Conservation (phyloP, 2,113 vertebrate species). For the Malurus elegans region DNA sequence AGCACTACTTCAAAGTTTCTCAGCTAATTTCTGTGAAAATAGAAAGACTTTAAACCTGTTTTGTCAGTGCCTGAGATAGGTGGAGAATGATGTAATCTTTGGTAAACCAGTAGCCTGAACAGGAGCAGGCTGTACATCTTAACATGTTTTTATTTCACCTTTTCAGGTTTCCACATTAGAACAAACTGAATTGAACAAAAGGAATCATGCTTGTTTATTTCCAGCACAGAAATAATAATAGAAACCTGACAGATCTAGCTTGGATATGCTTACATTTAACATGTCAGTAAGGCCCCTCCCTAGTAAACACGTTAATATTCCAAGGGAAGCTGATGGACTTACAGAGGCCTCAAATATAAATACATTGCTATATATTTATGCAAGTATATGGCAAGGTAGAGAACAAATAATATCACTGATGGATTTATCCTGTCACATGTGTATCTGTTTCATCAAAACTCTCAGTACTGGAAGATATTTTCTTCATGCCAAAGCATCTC, state of each 20-base stretch:
- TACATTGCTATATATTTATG: background rate
- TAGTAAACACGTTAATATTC: background rate
- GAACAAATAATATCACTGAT: background rate
- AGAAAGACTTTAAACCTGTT: background rate
- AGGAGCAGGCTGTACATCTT: background rate
- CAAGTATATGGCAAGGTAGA: background rate
- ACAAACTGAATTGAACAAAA: background rate
- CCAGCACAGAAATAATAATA: background rate
- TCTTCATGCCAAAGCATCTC: background rate
- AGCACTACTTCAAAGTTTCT: background rate
- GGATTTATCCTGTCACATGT: background rate
- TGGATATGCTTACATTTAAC: background rate
- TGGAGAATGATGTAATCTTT: background rate
- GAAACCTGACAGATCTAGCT: background rate
- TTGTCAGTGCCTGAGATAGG: background rate
- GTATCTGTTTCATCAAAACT: background rate
- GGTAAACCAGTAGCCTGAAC: background rate
- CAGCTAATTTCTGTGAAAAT: background rate
- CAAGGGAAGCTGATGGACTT: background rate
- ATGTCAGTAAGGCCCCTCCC: background rate
- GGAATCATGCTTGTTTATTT: background rate
- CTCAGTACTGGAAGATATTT: background rate
- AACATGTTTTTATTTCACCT: background rate
- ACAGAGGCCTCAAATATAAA: background rate
- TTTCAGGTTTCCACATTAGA: background rate